Evolutionary conservation across 2,888 invertebrate genomes (phyloP), one percentile per base, ranked within the genome.

Genomic region (Apamea anceps): DNA sequence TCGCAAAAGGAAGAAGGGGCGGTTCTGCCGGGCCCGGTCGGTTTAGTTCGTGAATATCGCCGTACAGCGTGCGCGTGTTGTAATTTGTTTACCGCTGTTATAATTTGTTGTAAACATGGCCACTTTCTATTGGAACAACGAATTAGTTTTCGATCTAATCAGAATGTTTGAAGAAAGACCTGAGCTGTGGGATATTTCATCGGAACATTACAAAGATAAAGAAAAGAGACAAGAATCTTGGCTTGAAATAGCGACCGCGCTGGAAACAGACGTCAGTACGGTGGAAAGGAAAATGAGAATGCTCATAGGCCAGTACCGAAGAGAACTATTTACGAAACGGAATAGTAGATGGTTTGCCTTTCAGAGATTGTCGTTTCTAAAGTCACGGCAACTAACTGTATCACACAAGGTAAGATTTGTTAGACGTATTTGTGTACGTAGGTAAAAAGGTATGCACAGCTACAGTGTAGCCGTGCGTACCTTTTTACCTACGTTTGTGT

Each of bases 261-360:
- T 82, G 73, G 28, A 71, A 1, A 73, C 60, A n/a, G 45, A 85
- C 13, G 80, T 62, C 18, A 60, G 21, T 21, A 74, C 21, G 13
- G 37, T 82, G 45, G 73, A 82, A 45, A 85, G 51, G 28, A 82
- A 82, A 80, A 85, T 79, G 60, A 85, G 62, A 71, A 74, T 85
- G 72, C 85, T 82, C 25, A 71, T 74, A 25, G 62, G 73, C 32
- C 82, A 82, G 45, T 82, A 66, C 45, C 57, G 82, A n/a, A 63
- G 82, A 45, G 85, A 82, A 54, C 51, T 71, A 13, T 21, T 51
- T n/a, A 84, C 45, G 6, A 85, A 66, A 45, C 65, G 51, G 13
- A 81, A 60, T 60, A 84, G 79, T 62, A 79, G 66, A 80, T 82
- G 82, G 82, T 82, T 80, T 28, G 82, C 82, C 0, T 82, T 73